Conservation (phyloP, 2,113 vertebrate species). For the Chlorocebus sabaeus region DNA sequence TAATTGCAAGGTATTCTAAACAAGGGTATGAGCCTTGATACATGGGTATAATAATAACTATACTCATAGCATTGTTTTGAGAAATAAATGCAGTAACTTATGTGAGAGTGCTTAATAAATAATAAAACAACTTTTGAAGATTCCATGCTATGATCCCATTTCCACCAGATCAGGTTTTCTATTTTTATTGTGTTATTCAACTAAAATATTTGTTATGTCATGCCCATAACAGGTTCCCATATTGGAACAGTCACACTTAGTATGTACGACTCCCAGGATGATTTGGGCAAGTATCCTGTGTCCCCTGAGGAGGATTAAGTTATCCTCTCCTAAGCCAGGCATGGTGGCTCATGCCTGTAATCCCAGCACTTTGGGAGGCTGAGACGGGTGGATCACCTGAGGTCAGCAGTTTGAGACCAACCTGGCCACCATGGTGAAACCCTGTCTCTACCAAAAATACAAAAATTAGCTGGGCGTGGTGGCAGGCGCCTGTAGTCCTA, state of each 20-base stretch:
- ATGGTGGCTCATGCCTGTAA: no score
- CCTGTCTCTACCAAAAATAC: no score
- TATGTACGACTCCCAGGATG: background rate
- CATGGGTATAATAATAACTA: background rate
- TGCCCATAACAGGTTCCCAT: background rate
- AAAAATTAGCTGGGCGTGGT: rapidly evolving
- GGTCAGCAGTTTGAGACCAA: no score
- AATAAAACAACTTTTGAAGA: background rate
- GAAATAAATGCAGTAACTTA: background rate
- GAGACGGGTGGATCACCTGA: no score
- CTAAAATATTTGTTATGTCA: background rate
- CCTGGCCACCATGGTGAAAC: no score
- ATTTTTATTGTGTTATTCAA: slow-evolving; percentile 20
- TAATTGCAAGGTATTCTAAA: background rate
- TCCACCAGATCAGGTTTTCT: background rate
- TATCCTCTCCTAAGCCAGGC: no score
- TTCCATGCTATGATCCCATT: background rate
- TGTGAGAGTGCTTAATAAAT: background rate
- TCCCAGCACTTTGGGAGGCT: no score
- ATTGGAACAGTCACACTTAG: background rate
- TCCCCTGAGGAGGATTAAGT: background rate
- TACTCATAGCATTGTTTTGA: background rate
- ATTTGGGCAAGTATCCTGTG: background rate
- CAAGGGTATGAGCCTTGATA: background rate
- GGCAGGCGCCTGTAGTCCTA: no score